A percentile compares a stretch with the other conserved stretches of the same genome.
phyloP scores from a whole-genome alignment of 2,888 invertebrate genomes.

The Cacoxenus indagator region DNA sequence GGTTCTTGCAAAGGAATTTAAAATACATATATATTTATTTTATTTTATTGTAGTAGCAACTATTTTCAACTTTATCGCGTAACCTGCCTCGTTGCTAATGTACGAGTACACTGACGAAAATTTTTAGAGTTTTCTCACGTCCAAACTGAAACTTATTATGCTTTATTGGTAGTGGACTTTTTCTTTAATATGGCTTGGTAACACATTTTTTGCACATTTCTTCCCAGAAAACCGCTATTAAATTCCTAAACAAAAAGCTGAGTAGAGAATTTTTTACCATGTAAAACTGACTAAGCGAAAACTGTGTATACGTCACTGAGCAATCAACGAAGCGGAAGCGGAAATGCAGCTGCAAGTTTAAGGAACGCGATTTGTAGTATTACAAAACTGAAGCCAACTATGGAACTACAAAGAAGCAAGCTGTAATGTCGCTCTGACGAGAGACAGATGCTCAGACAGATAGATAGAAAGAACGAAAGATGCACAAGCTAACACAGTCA shows the following conservation, averaged over 20 bases:
- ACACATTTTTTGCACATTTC: conserved; percentile 27
- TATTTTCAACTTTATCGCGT: conserved; percentile 9
- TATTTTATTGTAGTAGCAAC: no score
- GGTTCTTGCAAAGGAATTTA: conserved; percentile 13
- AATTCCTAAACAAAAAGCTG: background rate
- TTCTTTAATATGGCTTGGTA: no score
- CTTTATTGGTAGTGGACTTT: no score
- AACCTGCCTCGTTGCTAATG: background rate
- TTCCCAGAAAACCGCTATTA: background rate
- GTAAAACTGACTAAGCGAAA: background rate
- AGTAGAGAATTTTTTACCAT: background rate
- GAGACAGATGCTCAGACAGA: conserved; percentile 28
- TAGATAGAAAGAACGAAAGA: conserved; percentile 37
- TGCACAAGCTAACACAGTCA: conserved; percentile 27
- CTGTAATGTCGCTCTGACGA: conserved; percentile 39
- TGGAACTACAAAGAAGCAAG: conserved; percentile 20
- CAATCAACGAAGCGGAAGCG: conserved; percentile 33
- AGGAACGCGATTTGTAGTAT: conserved; percentile 20
- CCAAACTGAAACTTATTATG: background rate
- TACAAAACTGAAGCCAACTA: background rate
- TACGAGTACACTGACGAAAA: background rate
- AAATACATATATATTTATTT: background rate
- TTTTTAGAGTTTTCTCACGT: background rate
- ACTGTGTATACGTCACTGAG: background rate
- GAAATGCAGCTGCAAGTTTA: conserved; percentile 22